These are phyloP conservation scores for Odontamblyopus lacepedii DNA, from an alignment of 2,797 vertebrate species.

Conservation along the genomic window DNA sequence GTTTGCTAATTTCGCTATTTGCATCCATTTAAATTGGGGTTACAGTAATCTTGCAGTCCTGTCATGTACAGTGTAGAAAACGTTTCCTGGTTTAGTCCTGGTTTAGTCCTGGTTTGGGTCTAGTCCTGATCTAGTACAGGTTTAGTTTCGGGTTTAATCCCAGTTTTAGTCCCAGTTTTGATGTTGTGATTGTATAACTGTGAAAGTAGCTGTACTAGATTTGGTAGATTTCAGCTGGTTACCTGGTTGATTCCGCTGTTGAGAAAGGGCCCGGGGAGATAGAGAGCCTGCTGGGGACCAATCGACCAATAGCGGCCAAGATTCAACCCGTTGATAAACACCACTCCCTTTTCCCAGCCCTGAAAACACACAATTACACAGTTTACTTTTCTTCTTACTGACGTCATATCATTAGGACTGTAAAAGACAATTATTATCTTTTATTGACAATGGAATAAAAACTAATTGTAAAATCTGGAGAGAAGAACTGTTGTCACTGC, in stretches of 20 bases:
- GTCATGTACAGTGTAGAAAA: too few relatives aligned
- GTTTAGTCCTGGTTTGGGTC: too few relatives aligned
- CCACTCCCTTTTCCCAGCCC: constrained; percentile 93
- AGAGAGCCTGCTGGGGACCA: constrained; percentile 92
- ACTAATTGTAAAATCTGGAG: not conserved
- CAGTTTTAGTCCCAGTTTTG: not conserved
- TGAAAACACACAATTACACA: constrained; percentile 47
- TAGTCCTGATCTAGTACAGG: too few relatives aligned
- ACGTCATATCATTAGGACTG: not conserved
- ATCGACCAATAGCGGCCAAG: constrained; percentile 94
- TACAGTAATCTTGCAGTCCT: too few relatives aligned
- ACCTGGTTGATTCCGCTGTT: constrained; percentile 89
- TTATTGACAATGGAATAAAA: not conserved
- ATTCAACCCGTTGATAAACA: constrained; percentile 90
- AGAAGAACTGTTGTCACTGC: too few relatives aligned
- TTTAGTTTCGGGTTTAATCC: too few relatives aligned
- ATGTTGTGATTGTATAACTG: too few relatives aligned
- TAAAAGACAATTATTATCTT: not conserved
- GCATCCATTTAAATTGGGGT: too few relatives aligned
- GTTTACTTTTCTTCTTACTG: not conserved
- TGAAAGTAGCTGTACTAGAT: not conserved
- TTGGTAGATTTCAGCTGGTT: not conserved
- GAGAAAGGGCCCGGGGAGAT: constrained; percentile 89
- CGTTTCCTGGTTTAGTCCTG: too few relatives aligned
- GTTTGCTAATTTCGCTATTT: too few relatives aligned